phyloP scores from a whole-genome alignment of 2,797 vertebrate species.

The Nannoperca obscura region DNA sequence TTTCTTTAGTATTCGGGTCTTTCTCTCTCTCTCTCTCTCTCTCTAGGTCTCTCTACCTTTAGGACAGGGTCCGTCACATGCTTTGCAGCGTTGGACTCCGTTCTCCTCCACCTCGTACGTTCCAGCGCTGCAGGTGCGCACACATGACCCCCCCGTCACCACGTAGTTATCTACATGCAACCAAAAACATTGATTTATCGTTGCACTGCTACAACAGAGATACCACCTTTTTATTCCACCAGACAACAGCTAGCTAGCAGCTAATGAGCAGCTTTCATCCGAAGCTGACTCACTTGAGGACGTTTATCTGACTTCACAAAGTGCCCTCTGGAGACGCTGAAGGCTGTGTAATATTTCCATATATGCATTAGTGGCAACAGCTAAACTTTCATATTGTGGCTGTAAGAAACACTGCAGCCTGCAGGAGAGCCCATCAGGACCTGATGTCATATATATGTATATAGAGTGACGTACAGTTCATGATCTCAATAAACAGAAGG shows the following conservation, averaged over 20 bases:
- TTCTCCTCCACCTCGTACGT: constrained; percentile 90
- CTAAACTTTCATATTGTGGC: no score
- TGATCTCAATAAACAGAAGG: no score
- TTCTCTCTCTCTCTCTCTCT: neutral
- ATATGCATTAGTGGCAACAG: no score
- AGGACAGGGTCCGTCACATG: constrained; percentile 91
- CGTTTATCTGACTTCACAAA: no score
- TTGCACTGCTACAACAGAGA: neutral
- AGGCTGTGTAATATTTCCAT: no score
- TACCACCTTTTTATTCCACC: neutral
- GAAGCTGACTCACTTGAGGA: no score
- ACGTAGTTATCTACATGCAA: constrained; percentile 90
- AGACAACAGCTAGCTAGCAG: no score
- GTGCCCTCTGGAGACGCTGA: no score
- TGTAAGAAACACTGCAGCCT: neutral
- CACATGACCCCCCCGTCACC: constrained; percentile 92
- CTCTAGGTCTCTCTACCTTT: constrained; percentile 86
- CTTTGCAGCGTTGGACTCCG: constrained; percentile 90
- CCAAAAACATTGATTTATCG: neutral
- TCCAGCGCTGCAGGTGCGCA: constrained; percentile 88
- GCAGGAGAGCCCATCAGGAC: neutral
- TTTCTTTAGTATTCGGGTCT: neutral
- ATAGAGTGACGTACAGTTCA: no score
- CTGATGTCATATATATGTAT: neutral
- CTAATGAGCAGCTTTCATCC: no score